Percentiles rank a stretch among this genome's conserved stretches.
Conservation (phyloP, 1,140 invertebrate species). For the Papilio helenus region DNA sequence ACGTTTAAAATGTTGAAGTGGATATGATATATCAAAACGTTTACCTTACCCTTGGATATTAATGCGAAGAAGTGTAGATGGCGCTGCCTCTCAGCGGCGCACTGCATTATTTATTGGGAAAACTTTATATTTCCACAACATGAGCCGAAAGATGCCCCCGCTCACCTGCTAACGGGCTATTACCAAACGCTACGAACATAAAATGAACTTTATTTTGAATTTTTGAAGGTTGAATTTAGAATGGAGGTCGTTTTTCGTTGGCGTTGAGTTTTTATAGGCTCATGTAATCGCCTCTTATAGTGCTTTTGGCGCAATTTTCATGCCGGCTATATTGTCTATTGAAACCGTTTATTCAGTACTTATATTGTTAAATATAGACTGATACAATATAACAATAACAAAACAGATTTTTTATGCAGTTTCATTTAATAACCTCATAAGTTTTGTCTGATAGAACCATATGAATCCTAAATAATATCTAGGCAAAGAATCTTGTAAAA, state of each 20-base stretch:
- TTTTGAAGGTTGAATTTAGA: conserved; percentile 17
- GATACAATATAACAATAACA: neutral
- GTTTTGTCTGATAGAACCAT: neutral
- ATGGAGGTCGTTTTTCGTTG: neutral
- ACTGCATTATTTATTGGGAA: conserved; percentile 73
- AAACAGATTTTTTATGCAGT: neutral
- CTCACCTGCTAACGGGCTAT: conserved; percentile 58
- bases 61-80: conserved; percentile 48
- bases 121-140: conserved; percentile 66
- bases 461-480: neutral
- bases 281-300: conserved; percentile 21
- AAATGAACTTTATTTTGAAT: conserved; percentile 47
- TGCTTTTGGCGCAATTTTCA: conserved; percentile 23
- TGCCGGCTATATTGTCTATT: conserved; percentile 11
- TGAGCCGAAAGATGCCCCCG: conserved; percentile 56
- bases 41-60: conserved; percentile 41
- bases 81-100: conserved; percentile 47
- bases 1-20: conserved; percentile 5
- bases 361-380: conserved; percentile 8
- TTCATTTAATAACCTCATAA: neutral
- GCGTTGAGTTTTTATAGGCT: conserved; percentile 29
- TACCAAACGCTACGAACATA: conserved; percentile 45
- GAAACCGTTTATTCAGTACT: conserved; percentile 17
- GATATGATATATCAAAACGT: conserved; percentile 25
- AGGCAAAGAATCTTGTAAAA: neutral